Percentiles rank a stretch among this genome's conserved stretches.
Evolutionary conservation across 2,888 invertebrate species (phyloP).

Genomic region (Salpingus planirostris): DNA sequence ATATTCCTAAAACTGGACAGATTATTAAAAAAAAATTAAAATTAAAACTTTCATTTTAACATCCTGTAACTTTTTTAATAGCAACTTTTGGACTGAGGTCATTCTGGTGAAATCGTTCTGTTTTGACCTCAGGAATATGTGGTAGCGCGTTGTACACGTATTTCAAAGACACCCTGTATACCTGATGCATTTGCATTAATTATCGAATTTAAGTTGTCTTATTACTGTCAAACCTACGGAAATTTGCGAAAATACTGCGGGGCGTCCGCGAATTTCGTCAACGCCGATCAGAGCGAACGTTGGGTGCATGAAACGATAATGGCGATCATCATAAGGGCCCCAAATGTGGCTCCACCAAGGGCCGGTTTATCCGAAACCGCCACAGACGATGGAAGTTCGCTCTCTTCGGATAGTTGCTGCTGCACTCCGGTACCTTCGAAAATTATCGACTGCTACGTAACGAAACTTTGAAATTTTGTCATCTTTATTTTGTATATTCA

Average conservation of each 20-base stretch:
- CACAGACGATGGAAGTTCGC: slow-evolving; percentile 1
- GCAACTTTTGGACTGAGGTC: too few species aligned
- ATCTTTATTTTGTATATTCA: too few species aligned
- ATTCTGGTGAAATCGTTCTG: too few species aligned
- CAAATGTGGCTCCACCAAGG: slow-evolving; percentile 18
- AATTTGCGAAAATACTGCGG: slow-evolving; percentile 37
- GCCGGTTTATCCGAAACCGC: slow-evolving; percentile 1
- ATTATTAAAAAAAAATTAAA: too few species aligned
- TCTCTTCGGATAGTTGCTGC: slow-evolving; percentile 2
- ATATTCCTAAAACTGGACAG: too few species aligned
- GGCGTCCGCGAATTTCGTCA: slow-evolving; percentile 31
- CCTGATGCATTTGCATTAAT: too few species aligned
- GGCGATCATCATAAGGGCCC: slow-evolving; percentile 26
- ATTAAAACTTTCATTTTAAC: too few species aligned
- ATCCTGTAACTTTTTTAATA: too few species aligned
- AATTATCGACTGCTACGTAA: slow-evolving; percentile 5
- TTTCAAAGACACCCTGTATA: too few species aligned
- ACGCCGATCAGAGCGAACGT: slow-evolving; percentile 34
- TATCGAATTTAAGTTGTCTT: slow-evolving; percentile 23
- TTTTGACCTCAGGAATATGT: too few species aligned
- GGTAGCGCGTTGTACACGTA: too few species aligned
- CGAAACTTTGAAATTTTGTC: too few species aligned
- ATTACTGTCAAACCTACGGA: slow-evolving; percentile 38
- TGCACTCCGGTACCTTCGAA: slow-evolving; percentile 9
- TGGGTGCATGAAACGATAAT: slow-evolving; percentile 24